These are phyloP conservation scores for Bombus pyrosoma DNA, from an alignment of 1,140 invertebrate species.

Conservation along the genomic window DNA sequence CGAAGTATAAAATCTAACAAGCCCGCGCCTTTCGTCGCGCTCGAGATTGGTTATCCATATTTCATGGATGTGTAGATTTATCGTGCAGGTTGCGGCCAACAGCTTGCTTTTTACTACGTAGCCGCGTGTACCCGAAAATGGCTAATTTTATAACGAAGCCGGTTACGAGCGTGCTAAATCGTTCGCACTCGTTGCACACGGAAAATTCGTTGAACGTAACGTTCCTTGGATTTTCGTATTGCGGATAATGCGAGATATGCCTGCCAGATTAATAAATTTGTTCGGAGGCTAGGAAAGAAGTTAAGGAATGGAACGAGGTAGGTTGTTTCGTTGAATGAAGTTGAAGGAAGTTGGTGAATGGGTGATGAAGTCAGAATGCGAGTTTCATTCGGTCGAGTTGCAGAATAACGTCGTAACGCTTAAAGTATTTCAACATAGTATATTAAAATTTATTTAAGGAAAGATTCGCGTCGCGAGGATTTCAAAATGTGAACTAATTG, in stretches of 20 bases:
- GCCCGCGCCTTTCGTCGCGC: neutral
- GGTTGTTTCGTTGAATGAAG: slow-evolving; percentile 3
- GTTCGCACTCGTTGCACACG: neutral
- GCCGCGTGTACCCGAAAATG: neutral
- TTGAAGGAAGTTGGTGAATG: neutral
- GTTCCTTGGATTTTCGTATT: no score
- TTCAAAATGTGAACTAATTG: no score
- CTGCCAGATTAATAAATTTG: neutral
- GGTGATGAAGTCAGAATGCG: neutral
- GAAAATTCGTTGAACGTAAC: neutral
- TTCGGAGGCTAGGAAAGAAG: neutral
- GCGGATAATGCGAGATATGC: no score
- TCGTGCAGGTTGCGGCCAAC: neutral
- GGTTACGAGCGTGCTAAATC: slow-evolving; percentile 24
- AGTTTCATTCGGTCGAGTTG: neutral
- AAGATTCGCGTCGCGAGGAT: no score
- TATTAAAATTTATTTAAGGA: no score
- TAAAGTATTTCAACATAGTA: no score
- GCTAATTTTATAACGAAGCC: slow-evolving; percentile 38
- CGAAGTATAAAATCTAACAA: slow-evolving; percentile 45
- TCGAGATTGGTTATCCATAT: slow-evolving; percentile 47
- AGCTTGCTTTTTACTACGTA: slow-evolving; percentile 8
- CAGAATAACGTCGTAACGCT: no score
- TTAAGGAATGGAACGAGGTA: neutral
- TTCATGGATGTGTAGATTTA: slow-evolving; percentile 23